phyloP scores from a whole-genome alignment of 2,113 vertebrate genomes.

The Brevimyrus niger region DNA sequence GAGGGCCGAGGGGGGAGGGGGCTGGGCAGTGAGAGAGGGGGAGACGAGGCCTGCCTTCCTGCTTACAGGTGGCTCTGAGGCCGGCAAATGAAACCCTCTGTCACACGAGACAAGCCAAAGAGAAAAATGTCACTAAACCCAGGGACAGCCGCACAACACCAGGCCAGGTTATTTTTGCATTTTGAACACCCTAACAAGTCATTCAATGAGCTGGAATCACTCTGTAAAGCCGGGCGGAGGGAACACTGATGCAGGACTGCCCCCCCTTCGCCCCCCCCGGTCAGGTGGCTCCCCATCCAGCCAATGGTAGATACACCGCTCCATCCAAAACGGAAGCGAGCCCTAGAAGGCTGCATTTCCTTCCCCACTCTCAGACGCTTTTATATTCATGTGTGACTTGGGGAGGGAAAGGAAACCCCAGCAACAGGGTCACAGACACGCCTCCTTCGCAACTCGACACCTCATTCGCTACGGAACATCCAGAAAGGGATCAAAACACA shows the following conservation, averaged over 20 bases:
- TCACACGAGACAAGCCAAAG: neutral
- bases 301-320: neutral
- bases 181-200: neutral
- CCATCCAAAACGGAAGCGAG: neutral
- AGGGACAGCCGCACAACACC: neutral
- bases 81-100: neutral
- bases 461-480: neutral
- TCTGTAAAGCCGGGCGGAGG: neutral
- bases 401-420: too few species aligned
- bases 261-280: neutral
- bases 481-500: neutral
- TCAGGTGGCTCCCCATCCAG: neutral
- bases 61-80: neutral
- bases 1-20: slow-evolving; percentile 16
- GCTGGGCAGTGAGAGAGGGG: neutral
- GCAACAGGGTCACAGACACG: neutral
- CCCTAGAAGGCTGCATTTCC: neutral
- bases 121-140: neutral
- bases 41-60: slow-evolving; percentile 12
- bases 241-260: neutral
- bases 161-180: neutral
- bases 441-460: neutral
- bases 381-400: too few species aligned
- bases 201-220: neutral
- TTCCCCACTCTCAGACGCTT: neutral